Base-by-base conservation (phyloP, 2,888 invertebrate genomes). In the Eutolmus rufibarbis region DNA sequence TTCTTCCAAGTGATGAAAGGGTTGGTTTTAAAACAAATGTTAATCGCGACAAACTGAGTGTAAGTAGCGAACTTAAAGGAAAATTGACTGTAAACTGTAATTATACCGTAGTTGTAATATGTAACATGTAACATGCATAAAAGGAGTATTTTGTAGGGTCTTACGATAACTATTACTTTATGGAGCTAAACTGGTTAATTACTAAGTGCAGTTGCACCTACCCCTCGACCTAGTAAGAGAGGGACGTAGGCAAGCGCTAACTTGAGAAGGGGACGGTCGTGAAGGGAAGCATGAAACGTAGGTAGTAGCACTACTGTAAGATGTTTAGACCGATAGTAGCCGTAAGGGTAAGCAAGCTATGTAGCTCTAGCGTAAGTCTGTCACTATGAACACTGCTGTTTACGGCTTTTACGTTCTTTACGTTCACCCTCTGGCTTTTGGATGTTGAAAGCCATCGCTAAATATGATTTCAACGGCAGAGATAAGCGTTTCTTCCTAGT, bases 51-150 rank as follows among this genome's bases (percentile, higher is more conserved):
- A 66, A n/a, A 4, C 23, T 57, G 57, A 57, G 2, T 66, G 23
- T 12, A 51, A 66, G 66, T 66, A 12, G 66, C 23, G 28, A 66
- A 66, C 66, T 66, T 66, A 66, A 66, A 66, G 66, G 23, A 81
- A 81, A 51, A 81, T 56, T 81, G 81, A 51, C 51, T 81, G 66
- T 84, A 84, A 84, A 84, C 84, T 66, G 66, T 84, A 84, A 84
- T 84, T 84, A 84, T 34, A 66, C 66, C 66, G 66, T 66, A 66
- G 66, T 28, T 66, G 66, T 66, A 66, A 66, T 66, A 66, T 66
- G 57, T 57, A 57, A n/a, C 23, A 57, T 31, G 57, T 82, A 82
- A 82, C 31, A 82, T 81, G 46, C 51, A 81, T 37, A 84, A 84
- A 66, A 74, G 23, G 40, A 66, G 57, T 84, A 84, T 84, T 84